Conservation (phyloP, 2,888 invertebrate species). For the Eugnorisma glareosa region DNA sequence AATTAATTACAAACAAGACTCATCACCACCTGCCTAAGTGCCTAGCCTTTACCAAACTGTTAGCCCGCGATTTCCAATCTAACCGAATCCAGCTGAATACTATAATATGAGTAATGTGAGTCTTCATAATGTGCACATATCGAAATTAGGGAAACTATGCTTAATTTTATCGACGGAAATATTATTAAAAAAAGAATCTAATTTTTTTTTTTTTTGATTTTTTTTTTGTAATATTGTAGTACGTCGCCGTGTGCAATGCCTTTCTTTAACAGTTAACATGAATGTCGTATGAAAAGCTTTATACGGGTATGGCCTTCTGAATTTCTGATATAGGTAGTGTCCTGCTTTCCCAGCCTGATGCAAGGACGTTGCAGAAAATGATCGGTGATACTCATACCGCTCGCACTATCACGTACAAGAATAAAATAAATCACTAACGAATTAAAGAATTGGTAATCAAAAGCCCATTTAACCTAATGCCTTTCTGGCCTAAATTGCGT, state of each 20-base stretch:
- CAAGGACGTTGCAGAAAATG: background rate
- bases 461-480: background rate
- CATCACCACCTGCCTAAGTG: background rate
- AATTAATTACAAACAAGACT: background rate
- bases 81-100: background rate
- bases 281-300: background rate
- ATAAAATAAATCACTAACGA: background rate
- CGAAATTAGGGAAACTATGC: too few relatives aligned
- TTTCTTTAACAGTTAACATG: too few relatives aligned
- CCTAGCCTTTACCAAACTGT: background rate
- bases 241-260: too few relatives aligned
- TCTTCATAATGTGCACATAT: too few relatives aligned
- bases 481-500: constrained; percentile 8
- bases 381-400: background rate
- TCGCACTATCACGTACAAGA: background rate
- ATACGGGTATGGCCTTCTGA: background rate
- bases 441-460: background rate
- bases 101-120: too few relatives aligned
- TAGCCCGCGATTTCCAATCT: too few relatives aligned
- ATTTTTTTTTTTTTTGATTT: too few relatives aligned
- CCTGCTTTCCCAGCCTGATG: too few relatives aligned
- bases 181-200: too few relatives aligned
- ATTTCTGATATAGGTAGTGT: background rate
- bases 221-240: too few relatives aligned
- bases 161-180: too few relatives aligned